phyloP scores from a whole-genome alignment of 2,888 invertebrate species.

The Notodonta ziczac region DNA sequence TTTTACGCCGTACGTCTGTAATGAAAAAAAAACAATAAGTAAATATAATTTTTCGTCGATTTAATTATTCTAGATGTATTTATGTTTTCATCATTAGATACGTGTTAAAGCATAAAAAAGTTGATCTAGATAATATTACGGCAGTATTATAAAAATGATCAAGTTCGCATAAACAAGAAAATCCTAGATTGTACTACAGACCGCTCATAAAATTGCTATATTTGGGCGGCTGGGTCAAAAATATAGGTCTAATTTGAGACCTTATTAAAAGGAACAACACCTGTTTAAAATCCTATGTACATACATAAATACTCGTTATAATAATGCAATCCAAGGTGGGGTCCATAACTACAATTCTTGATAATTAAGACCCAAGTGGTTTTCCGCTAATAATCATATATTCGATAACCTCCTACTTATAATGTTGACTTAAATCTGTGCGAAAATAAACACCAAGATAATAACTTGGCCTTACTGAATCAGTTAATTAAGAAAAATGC shows the following conservation, averaged over 20 bases:
- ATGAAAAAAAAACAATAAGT: slow-evolving; percentile 39
- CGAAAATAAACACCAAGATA: slow-evolving; percentile 11
- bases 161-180: no score
- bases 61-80: background rate
- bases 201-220: no score
- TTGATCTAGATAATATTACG: no score
- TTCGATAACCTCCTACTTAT: slow-evolving; percentile 7
- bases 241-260: no score
- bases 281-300: no score
- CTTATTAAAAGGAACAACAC: no score
- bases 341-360: background rate
- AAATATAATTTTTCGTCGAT: background rate
- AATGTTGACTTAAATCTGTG: slow-evolving; percentile 4
- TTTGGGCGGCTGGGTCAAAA: no score
- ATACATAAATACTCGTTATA: background rate
- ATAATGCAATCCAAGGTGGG: background rate
- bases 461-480: slow-evolving; percentile 3
- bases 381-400: background rate
- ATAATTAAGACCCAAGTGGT: background rate
- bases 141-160: no score
- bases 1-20: slow-evolving; percentile 86
- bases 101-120: no score
- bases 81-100: no score
- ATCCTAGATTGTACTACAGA: no score
- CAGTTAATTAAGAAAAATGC: slow-evolving; percentile 18